phyloP scores from a whole-genome alignment of 2,113 vertebrate genomes.

The Pogonocichla stellata region DNA sequence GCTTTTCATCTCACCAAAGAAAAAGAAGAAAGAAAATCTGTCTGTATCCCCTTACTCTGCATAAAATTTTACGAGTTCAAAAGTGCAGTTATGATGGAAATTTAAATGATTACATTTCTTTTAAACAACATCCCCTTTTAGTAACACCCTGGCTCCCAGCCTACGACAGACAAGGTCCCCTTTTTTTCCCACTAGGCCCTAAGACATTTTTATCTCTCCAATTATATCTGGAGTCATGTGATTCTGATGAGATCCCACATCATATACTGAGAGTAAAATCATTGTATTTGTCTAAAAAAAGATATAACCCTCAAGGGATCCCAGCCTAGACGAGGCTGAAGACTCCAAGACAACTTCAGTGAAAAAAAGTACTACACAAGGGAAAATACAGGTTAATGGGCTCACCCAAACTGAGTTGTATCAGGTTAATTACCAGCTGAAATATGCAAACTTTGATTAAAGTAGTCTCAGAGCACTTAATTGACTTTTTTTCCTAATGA shows the following conservation, averaged over 20 bases:
- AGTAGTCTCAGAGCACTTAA: background rate
- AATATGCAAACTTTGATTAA: conserved; percentile 33
- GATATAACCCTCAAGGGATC: background rate
- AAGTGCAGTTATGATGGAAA: conserved; percentile 57
- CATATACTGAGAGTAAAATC: conserved; percentile 23
- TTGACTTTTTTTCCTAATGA: background rate
- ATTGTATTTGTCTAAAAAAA: conserved; percentile 26
- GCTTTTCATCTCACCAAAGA: background rate
- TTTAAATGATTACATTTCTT: conserved; percentile 51
- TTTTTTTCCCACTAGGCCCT: conserved; percentile 19
- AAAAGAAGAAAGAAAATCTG: background rate
- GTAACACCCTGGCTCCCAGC: conserved; percentile 42
- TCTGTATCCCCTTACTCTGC: conserved; percentile 24
- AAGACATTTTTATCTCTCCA: conserved; percentile 42
- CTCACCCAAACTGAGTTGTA: background rate
- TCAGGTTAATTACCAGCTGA: conserved; percentile 24
- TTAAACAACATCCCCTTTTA: conserved; percentile 56
- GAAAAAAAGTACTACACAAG: background rate
- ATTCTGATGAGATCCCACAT: conserved; percentile 22
- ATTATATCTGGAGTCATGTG: conserved; percentile 36
- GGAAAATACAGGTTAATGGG: conserved; percentile 20
- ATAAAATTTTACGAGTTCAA: conserved; percentile 31
- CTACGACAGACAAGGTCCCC: conserved; percentile 23
- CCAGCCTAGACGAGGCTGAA: background rate
- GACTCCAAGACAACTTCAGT: background rate